Base-by-base conservation (phyloP, 2,113 vertebrate species). In the Brienomyrus longianalis region DNA sequence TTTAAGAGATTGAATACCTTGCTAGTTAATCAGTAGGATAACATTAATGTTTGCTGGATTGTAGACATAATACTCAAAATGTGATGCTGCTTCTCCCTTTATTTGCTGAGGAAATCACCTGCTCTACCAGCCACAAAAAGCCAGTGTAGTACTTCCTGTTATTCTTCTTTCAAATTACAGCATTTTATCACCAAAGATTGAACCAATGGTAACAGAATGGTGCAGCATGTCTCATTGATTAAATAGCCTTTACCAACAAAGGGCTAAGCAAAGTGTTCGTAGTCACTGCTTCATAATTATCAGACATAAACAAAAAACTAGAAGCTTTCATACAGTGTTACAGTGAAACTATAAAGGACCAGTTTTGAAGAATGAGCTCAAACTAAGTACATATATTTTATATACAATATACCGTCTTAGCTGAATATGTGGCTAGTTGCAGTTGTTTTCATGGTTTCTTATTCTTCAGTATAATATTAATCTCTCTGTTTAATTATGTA, bases 221-320 rank as follows among this genome's bases (percentile, higher is more conserved):
- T 88, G 86, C 62, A 88, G 39, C 83, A 3, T 39, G 45, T 74
- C 43, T 43, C 52, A 54, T 85, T 88, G 88, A 90, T 91, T 90
- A 92, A 90, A 70, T 59, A 43, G 87, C 45, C 15, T 39, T 31
- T n/a, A 47, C 31, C n/a, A 27, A 59, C 70, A 87, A 87, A 90
- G 74, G 62, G 13, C 31, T 45, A 87, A n/a, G 86, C 62, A 39
- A 8, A 21, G 17, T 47, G 83, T 62, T 87, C 87, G 51, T 89
- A 89, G 74, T 52, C 66, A 27, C 19, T 83, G 21, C 74, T 54
- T 43, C 62, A 88, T 86, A 83, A 90, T 88, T 50, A 90, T 66
- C 84, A 23, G 21, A 43, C 23, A 21, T 21, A 43, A 13, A 35
- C 35, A 19, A 8, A 62, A 70, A 50, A 47, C 21, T 62, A 70